Conservation (phyloP, 1,140 invertebrate species). For the Telenomus remus region DNA sequence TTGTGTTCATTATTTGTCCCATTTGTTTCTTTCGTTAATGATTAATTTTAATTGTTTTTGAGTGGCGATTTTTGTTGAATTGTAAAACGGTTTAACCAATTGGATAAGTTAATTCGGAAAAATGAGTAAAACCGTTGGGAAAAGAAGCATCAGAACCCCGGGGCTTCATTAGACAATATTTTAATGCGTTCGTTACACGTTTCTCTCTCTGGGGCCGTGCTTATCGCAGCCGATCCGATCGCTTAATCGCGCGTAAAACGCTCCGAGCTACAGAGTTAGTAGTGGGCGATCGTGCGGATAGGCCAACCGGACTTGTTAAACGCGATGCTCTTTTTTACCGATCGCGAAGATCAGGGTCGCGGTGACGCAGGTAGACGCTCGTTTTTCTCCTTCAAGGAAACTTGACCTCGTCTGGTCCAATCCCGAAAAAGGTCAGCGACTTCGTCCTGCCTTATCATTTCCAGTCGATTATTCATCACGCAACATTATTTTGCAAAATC, state of each 20-base stretch:
- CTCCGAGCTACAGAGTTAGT: slow-evolving; percentile 53
- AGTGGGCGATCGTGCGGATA: slow-evolving; percentile 54
- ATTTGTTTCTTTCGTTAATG: too few relatives aligned
- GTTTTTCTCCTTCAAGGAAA: slow-evolving; percentile 59
- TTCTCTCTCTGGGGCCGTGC: slow-evolving; percentile 31
- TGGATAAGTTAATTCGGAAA: neutral
- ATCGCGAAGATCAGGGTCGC: slow-evolving; percentile 52
- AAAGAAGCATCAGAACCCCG: neutral
- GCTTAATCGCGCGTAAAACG: slow-evolving; percentile 56
- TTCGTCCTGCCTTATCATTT: slow-evolving; percentile 31
- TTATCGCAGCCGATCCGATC: slow-evolving; percentile 54
- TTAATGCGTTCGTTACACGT: slow-evolving; percentile 51
- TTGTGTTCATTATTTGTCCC: too few relatives aligned
- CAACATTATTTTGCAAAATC: slow-evolving; percentile 34
- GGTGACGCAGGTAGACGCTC: slow-evolving; percentile 55
- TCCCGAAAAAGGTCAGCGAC: slow-evolving; percentile 57
- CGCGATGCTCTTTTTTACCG: slow-evolving; percentile 56
- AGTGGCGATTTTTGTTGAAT: too few relatives aligned
- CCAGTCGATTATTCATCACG: slow-evolving; percentile 33
- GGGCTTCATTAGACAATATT: slow-evolving; percentile 57
- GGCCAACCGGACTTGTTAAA: slow-evolving; percentile 54
- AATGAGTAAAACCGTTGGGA: neutral
- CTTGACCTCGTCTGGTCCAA: slow-evolving; percentile 52
- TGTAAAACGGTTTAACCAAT: neutral
- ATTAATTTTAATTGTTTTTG: too few relatives aligned